phyloP scores from a whole-genome alignment of 2,113 vertebrate genomes.

The Hippocampus comes region DNA sequence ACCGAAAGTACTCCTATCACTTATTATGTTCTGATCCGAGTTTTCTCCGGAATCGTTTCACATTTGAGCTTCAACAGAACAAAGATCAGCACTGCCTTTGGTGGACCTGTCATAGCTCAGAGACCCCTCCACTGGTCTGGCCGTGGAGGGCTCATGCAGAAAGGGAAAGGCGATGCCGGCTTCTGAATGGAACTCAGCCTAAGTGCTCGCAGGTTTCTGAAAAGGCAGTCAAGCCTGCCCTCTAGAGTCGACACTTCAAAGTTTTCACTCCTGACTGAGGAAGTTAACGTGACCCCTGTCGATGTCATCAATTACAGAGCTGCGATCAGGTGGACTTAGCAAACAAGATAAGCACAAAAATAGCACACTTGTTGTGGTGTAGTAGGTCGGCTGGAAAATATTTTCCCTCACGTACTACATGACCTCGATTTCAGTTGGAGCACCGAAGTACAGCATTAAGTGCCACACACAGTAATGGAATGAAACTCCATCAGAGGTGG shows the following conservation, averaged over 20 bases:
- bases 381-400: background rate
- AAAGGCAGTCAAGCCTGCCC: constrained; percentile 48
- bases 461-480: constrained; percentile 47
- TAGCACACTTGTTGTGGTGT: constrained; percentile 9
- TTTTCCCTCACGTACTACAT: constrained; percentile 23
- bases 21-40: constrained; percentile 20
- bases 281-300: constrained; percentile 40
- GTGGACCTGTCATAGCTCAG: constrained; percentile 30
- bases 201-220: constrained; percentile 35
- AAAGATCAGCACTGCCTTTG: constrained; percentile 12
- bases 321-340: constrained; percentile 38
- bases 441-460: constrained; percentile 62
- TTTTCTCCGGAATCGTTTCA: constrained; percentile 25
- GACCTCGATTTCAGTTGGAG: constrained; percentile 46
- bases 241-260: constrained; percentile 60
- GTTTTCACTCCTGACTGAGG: constrained; percentile 40
- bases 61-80: constrained; percentile 23
- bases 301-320: constrained; percentile 24
- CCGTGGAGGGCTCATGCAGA: background rate
- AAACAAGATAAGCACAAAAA: constrained; percentile 13
- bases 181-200: constrained; percentile 17
- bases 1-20: constrained; percentile 45
- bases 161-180: constrained; percentile 14
- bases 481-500: constrained; percentile 48
- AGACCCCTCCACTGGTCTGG: background rate